Percentiles rank a stretch among this genome's conserved stretches.
phyloP scores from a whole-genome alignment of 2,888 invertebrate genomes.

The Dolichopus griseipennis region DNA sequence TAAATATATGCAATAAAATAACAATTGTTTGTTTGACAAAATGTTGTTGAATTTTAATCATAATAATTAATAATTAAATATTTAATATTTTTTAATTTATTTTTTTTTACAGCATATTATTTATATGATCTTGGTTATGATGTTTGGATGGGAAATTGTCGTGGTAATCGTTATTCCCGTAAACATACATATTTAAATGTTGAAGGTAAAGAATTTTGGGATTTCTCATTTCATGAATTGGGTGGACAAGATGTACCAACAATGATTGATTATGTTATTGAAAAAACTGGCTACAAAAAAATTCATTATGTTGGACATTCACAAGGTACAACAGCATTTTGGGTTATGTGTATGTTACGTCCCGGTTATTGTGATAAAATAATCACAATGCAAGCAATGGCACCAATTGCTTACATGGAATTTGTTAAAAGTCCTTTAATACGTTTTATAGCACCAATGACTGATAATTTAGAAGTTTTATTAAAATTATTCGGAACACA shows the following conservation, averaged over 20 bases:
- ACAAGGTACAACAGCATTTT: slow-evolving; percentile 49
- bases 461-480: neutral
- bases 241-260: slow-evolving; percentile 62
- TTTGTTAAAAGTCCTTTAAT: slow-evolving; percentile 33
- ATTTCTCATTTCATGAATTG: slow-evolving; percentile 57
- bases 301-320: slow-evolving; percentile 69
- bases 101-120: slow-evolving; percentile 29
- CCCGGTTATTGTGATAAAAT: slow-evolving; percentile 45
- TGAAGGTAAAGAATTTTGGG: slow-evolving; percentile 43
- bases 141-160: slow-evolving; percentile 26
- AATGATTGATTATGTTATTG: slow-evolving; percentile 61
- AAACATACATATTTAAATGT: slow-evolving; percentile 20
- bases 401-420: slow-evolving; percentile 44
- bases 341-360: slow-evolving; percentile 40
- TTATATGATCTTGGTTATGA: slow-evolving; percentile 25
- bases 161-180: slow-evolving; percentile 25
- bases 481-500: slow-evolving; percentile 25
- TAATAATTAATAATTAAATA: neutral
- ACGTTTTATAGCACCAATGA: slow-evolving; percentile 13
- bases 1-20: neutral
- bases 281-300: slow-evolving; percentile 46
- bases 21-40: neutral
- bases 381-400: slow-evolving; percentile 42
- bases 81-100: neutral
- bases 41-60: neutral